Evolutionary conservation across 2,888 invertebrate genomes (phyloP), one percentile per base, ranked within the genome.

Genomic region (Hofmannophila pseudospretella): DNA sequence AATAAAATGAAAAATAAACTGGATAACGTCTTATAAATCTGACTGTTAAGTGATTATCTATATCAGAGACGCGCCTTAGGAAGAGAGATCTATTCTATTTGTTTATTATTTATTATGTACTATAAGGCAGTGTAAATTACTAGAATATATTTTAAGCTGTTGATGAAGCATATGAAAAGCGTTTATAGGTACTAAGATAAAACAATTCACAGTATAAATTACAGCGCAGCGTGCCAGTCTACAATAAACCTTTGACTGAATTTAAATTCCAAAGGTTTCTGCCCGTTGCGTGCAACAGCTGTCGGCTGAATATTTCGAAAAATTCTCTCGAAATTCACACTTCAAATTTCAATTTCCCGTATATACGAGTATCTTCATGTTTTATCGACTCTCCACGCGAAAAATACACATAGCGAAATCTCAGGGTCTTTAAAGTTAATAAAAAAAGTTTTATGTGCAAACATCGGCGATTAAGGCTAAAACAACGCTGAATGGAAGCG

Each of bases 221-320:
- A 4, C 16, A 16, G 9, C 19, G 4, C 10, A 2, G 9, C 7
- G 19, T 16, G 31, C 9, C 27, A 22, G 27, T 36, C 16, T 16
- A 27, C 16, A 14, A 13, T 23, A 30, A 16, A 31, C 39, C 23
- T 41, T 30, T 35, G 35, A 41, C 48, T 47, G 51, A 64, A 64
- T 65, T 62, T 49, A 58, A 63, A 69, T 70, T 54, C 54, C 52
- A 46, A 55, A 60, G 64, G 56, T 58, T 50, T 7, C 19, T 16
- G 36, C 20, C 23, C 13, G 34, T 49, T 50, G 44, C 49, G 34
- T 44, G 66, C 58, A 67, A 67, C 75, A 74, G 67, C 73, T 78
- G 74, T 51, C 53, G 58, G 42, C 53, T 39, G 66, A 73, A 77
- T 75, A 67, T 74, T 71, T 72, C 56, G 46, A 49, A 54, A 66